Evolutionary conservation across 2,888 invertebrate genomes (phyloP).

Genomic region (Linnaemya tessellans): DNA sequence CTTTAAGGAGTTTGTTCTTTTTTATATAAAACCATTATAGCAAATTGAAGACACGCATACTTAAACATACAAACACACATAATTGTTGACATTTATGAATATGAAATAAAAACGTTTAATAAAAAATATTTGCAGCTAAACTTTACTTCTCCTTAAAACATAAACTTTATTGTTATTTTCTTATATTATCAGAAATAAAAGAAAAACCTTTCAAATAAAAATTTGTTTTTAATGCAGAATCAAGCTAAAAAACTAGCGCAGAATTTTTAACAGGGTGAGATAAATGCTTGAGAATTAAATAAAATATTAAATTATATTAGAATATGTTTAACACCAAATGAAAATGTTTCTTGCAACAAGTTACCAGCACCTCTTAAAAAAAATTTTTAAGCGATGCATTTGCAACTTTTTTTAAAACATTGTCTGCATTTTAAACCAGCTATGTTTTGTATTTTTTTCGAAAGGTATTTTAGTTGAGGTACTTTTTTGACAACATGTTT

Average conservation of each 20-base stretch:
- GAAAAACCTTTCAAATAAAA: not conserved
- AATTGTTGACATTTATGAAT: conserved; percentile 61
- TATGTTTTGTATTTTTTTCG: no score
- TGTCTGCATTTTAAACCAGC: no score
- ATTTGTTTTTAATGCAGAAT: not conserved
- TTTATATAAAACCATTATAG: conserved; percentile 1
- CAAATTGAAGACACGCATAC: not conserved
- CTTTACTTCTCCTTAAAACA: not conserved
- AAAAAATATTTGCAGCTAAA: conserved; percentile 28
- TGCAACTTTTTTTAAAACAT: no score
- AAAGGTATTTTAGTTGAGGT: no score
- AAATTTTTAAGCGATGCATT: no score
- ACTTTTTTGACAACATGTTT: no score
- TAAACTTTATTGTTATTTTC: conserved; percentile 4
- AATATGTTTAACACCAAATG: no score
- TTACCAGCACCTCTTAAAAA: no score
- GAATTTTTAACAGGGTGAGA: not conserved
- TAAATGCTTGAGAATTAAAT: not conserved
- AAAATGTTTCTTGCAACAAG: no score
- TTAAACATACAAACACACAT: not conserved
- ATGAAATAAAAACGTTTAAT: conserved; percentile 45
- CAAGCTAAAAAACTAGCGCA: not conserved
- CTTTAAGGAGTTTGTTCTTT: conserved; percentile 68
- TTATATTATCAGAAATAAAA: not conserved
- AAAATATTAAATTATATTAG: not conserved